Evolutionary conservation across 2,797 vertebrate species (phyloP).

Genomic region (Anolis apletophallus): DNA sequence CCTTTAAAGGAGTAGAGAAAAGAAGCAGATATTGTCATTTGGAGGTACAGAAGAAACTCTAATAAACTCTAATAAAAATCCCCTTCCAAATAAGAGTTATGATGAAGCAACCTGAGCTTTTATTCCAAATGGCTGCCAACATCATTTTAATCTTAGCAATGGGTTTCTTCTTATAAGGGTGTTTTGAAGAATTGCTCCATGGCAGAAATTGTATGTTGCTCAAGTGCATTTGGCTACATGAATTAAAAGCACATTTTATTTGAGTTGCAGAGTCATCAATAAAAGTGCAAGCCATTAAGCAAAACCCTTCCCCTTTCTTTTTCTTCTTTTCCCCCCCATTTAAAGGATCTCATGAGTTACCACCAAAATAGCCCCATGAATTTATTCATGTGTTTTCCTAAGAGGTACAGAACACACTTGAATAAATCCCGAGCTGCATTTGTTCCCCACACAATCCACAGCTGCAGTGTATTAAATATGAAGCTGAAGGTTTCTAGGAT

Average conservation of each 20-base stretch:
- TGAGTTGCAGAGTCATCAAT: constrained; percentile 3
- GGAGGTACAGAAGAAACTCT: constrained; percentile 46
- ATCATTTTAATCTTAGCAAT: constrained; percentile 49
- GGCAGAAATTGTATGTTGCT: constrained; percentile 19
- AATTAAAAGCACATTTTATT: constrained; percentile 25
- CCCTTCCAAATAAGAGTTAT: constrained; percentile 53
- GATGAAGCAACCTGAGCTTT: constrained; percentile 58
- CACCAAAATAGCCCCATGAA: constrained; percentile 19
- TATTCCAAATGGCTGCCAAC: constrained; percentile 56
- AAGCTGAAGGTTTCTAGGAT: constrained; percentile 21
- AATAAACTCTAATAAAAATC: constrained; percentile 37
- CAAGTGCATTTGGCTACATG: not conserved
- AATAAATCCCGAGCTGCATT: constrained; percentile 22
- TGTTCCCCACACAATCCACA: constrained; percentile 6
- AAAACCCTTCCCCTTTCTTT: not conserved
- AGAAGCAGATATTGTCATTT: constrained; percentile 31
- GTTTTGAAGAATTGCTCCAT: constrained; percentile 1
- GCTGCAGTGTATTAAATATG: not conserved
- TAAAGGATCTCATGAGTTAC: constrained; percentile 20
- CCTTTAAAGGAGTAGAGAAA: constrained; percentile 44
- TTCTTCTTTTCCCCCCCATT: not conserved
- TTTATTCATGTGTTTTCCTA: constrained; percentile 24
- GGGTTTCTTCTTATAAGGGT: not conserved
- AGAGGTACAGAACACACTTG: not conserved
- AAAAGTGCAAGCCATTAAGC: not conserved